phyloP scores from a whole-genome alignment of 1,140 invertebrate genomes.

The Zelostemma sp. region DNA sequence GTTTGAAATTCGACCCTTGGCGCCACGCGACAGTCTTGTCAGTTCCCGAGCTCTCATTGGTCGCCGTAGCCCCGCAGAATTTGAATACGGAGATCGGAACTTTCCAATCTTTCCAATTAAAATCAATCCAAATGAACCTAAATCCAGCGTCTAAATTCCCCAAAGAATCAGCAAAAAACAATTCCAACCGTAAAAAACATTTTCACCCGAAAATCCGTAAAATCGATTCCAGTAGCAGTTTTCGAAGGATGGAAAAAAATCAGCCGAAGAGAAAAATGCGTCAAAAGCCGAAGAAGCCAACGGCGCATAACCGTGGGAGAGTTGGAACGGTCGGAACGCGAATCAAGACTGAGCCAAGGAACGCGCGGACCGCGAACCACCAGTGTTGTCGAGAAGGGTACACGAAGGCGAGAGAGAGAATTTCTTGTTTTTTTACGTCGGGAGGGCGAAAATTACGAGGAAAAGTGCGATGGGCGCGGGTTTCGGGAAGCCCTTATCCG shows the following conservation, averaged over 20 bases:
- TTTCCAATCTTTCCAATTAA: no score
- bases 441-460: slow-evolving; percentile 51
- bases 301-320: neutral
- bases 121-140: no score
- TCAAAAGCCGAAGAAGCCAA: no score
- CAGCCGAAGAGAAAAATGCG: no score
- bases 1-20: neutral
- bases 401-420: slow-evolving; percentile 54
- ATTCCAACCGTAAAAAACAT: no score
- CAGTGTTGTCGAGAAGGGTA: slow-evolving; percentile 59
- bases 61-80: neutral
- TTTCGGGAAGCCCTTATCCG: slow-evolving; percentile 35
- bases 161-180: no score
- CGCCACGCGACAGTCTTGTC: neutral
- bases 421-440: slow-evolving; percentile 51
- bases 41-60: neutral
- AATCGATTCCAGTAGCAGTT: no score
- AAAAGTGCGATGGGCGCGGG: slow-evolving; percentile 46
- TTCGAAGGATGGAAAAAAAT: no score
- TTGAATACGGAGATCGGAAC: neutral
- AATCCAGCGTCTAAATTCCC: no score
- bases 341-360: slow-evolving; percentile 31
- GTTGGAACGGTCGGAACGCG: neutral
- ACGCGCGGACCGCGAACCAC: slow-evolving; percentile 54
- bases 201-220: no score